Evolutionary conservation across 2,888 invertebrate genomes (phyloP).

Genomic region (Netelia melanura): DNA sequence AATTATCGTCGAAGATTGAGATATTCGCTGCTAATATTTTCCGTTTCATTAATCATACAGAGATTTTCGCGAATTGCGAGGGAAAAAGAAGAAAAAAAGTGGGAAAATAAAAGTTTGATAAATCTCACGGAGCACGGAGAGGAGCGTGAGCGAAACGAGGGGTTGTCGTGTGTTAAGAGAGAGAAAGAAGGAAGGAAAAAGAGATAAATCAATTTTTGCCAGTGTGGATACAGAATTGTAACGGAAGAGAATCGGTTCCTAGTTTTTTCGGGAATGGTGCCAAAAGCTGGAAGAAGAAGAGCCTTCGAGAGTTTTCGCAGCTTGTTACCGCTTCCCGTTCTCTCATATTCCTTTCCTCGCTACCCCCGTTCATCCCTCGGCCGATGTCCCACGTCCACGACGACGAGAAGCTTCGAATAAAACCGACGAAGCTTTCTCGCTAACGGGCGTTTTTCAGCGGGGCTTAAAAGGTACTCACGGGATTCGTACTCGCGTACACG

Average conservation of each 20-base stretch:
- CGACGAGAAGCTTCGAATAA: constrained; percentile 57
- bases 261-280: constrained; percentile 63
- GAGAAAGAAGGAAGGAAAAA: constrained; percentile 8
- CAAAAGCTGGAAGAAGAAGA: constrained; percentile 53
- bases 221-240: constrained; percentile 41
- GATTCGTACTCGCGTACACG: constrained; percentile 39
- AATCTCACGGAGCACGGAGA: constrained; percentile 10
- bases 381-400: not conserved
- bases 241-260: constrained; percentile 56
- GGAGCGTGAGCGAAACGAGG: constrained; percentile 19
- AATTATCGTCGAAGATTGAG: not conserved
- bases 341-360: constrained; percentile 52
- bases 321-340: constrained; percentile 52
- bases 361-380: constrained; percentile 11
- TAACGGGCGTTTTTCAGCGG: constrained; percentile 57
- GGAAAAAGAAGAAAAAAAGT: constrained; percentile 67
- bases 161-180: not conserved
- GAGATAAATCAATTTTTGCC: constrained; percentile 54
- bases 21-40: not conserved
- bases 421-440: constrained; percentile 66
- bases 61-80: constrained; percentile 14
- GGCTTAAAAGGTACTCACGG: constrained; percentile 65
- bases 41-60: not conserved
- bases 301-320: constrained; percentile 57
- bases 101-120: constrained; percentile 46